Evolutionary conservation across 2,113 vertebrate genomes (phyloP), one percentile per base, ranked within the genome.

Genomic region (Synchiropus splendidus): DNA sequence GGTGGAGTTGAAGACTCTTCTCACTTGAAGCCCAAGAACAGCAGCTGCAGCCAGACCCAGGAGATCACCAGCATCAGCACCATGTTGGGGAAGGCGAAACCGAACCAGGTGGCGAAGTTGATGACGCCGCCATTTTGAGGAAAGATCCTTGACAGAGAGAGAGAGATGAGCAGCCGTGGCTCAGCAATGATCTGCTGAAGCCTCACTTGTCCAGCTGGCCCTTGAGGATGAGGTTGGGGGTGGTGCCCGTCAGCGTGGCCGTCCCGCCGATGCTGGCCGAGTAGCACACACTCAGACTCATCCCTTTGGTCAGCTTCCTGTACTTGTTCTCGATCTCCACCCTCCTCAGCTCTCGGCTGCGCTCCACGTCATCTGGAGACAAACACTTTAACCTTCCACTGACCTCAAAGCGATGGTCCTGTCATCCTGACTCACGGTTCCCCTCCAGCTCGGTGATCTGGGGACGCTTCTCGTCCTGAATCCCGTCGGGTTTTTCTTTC

Each of bases 211-310:
- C 72, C 0, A 98, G 2, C 69, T 97, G 93, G 62, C 91, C 93
- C 67, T 92, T 87, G 21, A 98, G 79, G 57, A 98, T 89, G 71
- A 98, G 83, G 45, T 98, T 98, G 34, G 93, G 88, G 0, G 87
- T 79, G 2, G 92, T 95, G 42, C 94, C 94, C 0, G 94, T 98
- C 51, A 97, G 81, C 0, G 93, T 97, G 39, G 92, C 90, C 0
- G 87, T 94, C 35, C 94, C 94, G 9, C 94, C 94, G 0, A 98
- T 95, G 74, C 92, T 98, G 69, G 94, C 75, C 0, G 93, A 77
- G 48, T 97, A 98, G 57, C 92, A 94, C 51, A 98, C 86, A 0
- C 72, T 78, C 18, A 98, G 83, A 57, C 82, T 88, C 86, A 97
- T 84, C 14, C 89, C 90, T 76, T 92, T 90, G 71, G 54, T 82